phyloP scores from a whole-genome alignment of 2,113 vertebrate genomes.

The Pelusios castaneus region DNA sequence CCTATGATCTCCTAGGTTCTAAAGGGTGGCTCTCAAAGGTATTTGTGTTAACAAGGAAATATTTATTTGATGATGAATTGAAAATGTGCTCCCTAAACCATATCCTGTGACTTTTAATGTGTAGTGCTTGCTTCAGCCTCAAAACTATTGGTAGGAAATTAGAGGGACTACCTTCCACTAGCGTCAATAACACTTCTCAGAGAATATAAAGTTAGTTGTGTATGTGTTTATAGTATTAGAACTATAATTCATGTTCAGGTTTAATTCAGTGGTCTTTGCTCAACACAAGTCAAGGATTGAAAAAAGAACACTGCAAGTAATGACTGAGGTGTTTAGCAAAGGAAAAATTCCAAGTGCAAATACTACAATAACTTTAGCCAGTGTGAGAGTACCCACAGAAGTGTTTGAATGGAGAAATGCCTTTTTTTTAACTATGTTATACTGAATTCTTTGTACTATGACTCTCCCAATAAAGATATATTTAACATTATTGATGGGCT shows the following conservation, averaged over 20 bases:
- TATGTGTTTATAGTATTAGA: background rate
- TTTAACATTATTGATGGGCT: no score
- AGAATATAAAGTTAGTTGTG: background rate
- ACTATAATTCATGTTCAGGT: background rate
- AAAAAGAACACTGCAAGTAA: background rate
- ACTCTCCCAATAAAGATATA: no score
- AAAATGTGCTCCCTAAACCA: background rate
- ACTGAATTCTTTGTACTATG: no score
- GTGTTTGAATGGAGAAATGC: background rate
- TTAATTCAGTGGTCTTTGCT: background rate
- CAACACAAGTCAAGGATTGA: background rate
- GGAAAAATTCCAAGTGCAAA: background rate
- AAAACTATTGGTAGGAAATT: background rate
- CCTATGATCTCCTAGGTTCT: background rate
- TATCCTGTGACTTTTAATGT: background rate
- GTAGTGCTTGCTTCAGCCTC: background rate
- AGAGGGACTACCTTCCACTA: background rate
- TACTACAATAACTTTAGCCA: background rate
- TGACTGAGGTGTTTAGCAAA: background rate
- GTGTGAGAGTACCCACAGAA: background rate
- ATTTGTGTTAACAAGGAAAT: background rate
- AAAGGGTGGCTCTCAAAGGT: background rate
- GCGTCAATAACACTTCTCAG: background rate
- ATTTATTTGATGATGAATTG: background rate
- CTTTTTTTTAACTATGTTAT: background rate